Evolutionary conservation across 2,113 vertebrate species (phyloP).

Genomic region (Myiozetetes cayanensis): DNA sequence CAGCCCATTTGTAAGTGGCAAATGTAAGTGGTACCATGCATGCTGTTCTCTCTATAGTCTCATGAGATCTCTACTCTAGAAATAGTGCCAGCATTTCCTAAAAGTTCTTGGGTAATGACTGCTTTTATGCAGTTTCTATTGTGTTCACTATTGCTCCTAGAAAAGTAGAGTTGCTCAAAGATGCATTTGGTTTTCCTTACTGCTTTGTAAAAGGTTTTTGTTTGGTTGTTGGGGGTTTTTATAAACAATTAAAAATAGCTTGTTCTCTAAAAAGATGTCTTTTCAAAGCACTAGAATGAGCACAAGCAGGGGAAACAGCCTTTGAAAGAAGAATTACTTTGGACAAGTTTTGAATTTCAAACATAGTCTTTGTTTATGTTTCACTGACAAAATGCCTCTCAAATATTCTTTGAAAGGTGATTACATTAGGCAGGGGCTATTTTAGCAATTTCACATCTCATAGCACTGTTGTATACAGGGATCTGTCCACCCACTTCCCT

Average conservation of each 20-base stretch:
- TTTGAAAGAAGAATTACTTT: slow-evolving; percentile 45
- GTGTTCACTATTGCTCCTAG: background rate
- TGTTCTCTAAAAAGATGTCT: background rate
- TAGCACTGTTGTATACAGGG: slow-evolving; percentile 33
- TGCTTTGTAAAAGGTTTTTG: background rate
- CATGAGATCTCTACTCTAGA: background rate
- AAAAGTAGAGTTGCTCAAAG: background rate
- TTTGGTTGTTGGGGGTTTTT: background rate
- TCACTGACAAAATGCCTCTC: slow-evolving; percentile 65
- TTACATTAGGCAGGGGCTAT: slow-evolving; percentile 67
- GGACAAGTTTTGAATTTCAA: slow-evolving; percentile 65
- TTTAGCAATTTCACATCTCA: slow-evolving; percentile 60
- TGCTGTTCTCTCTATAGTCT: background rate
- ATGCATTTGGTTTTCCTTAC: slow-evolving; percentile 1
- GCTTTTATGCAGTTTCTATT: background rate
- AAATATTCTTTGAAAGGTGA: slow-evolving; percentile 59
- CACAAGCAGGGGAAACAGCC: background rate
- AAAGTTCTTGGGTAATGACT: background rate
- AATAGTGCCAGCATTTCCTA: background rate
- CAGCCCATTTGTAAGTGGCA: background rate
- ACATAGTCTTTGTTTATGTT: slow-evolving; percentile 60
- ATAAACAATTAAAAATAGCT: slow-evolving; percentile 37
- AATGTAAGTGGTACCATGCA: background rate
- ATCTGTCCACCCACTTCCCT: slow-evolving; percentile 37
- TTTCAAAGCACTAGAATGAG: slow-evolving; percentile 20